A percentile compares a stretch with the other conserved stretches of the same genome.
These are phyloP conservation scores for Catharus minimus DNA, from an alignment of 2,113 vertebrate genomes.

Conservation along the genomic window DNA sequence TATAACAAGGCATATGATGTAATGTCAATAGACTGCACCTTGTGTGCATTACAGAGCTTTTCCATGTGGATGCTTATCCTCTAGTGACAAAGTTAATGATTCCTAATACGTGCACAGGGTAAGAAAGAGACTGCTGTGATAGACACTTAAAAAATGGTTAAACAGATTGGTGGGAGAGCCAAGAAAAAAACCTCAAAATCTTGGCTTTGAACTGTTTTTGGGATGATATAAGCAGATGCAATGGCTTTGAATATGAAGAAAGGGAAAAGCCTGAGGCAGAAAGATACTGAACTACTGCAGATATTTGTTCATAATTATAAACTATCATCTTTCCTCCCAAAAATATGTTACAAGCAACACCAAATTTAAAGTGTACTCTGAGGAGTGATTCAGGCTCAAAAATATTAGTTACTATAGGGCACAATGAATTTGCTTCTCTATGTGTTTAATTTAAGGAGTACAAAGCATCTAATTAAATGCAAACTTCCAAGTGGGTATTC, in stretches of 20 bases:
- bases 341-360: background rate
- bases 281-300: background rate
- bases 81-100: constrained; percentile 37
- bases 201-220: background rate
- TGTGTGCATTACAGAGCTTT: constrained; percentile 39
- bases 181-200: background rate
- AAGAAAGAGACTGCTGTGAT: constrained; percentile 25
- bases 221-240: background rate
- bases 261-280: background rate
- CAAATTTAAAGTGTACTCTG: background rate
- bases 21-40: constrained; percentile 42
- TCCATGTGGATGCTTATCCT: constrained; percentile 23
- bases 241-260: background rate
- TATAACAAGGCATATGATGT: constrained; percentile 61
- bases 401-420: background rate
- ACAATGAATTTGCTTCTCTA: background rate
- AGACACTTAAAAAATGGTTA: constrained; percentile 53
- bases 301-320: background rate
- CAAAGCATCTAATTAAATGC: background rate
- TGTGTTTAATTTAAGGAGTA: background rate
- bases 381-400: background rate
- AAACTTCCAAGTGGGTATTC: background rate
- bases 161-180: constrained; percentile 15
- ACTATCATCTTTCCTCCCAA: background rate
- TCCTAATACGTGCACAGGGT: background rate